Base-by-base conservation (phyloP, 2,797 vertebrate genomes). In the Myiothlypis chrysogaster region DNA sequence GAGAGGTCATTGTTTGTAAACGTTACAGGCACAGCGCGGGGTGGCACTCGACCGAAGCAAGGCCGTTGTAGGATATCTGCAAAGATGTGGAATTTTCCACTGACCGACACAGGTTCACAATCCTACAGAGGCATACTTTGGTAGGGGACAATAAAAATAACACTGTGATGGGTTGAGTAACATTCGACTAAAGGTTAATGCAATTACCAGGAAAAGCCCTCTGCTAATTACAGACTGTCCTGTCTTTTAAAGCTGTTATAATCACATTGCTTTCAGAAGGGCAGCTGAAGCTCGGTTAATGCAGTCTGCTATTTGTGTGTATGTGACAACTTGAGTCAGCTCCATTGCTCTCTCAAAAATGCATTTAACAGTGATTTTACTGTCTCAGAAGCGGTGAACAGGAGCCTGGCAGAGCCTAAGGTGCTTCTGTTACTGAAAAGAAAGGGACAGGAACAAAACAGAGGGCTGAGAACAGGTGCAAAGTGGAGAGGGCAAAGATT, bases 11-110 rank as follows among this genome's bases (percentile, higher is more conserved):
- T 96, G 97, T 97, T 95, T 95, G 83, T 52, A 71, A 96, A 90
- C 43, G 93, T 80, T 88, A 83, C 83, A 60, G 82, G 69, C 91
- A 70, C 89, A 95, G 94, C 20, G 0, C 46, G 63, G 91, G 79
- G 76, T 94, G 90, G 84, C 92, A 92, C 72, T 71, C 5, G 6
- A 87, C 53, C 18, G 43, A 76, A 93, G 91, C 52, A 70, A 56
- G 30, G 70, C 73, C 52, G 32, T 80, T 57, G 43, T 27, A 60
- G 28, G 55, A 49, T 70, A 75, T 37, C 35, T 43, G 39, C 27
- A 83, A 91, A 47, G 53, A 79, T 7, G 9, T 90, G 95, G 94
- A 96, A 97, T 97, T 97, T 97, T 97, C 96, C 95, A 87, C 72
- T 61, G 41, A 68, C 27, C 4, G 5, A 88, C 63, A 55, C 22